Evolutionary conservation across 1,140 invertebrate genomes (phyloP), one percentile per base, ranked within the genome.

Genomic region (Homalodisca vitripennis): DNA sequence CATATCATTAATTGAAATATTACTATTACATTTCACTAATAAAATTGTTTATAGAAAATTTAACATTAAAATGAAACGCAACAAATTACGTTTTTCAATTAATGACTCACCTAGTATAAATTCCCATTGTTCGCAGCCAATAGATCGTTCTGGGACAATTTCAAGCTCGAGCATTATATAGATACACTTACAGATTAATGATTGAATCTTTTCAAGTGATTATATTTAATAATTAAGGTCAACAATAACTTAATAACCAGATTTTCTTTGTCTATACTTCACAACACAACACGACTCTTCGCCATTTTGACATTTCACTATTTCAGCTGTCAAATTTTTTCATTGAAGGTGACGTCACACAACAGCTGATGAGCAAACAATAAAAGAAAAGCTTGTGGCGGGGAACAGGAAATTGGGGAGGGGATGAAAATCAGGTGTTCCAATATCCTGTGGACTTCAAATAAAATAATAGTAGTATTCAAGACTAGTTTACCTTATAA

Each of bases 71-170:
- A n/a, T n/a, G n/a, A n/a, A n/a, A n/a, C n/a, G n/a, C n/a, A n/a
- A n/a, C n/a, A n/a, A n/a, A n/a, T n/a, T n/a, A n/a, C n/a, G n/a
- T n/a, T n/a, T n/a, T n/a, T n/a, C n/a, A n/a, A n/a, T n/a, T n/a
- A n/a, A n/a, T n/a, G n/a, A n/a, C 89, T 89, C 84, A 94, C 95
- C 95, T 84, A 98, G 85, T 82, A 97, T 89, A 84, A 98, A 96
- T 84, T 98, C 95, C 94, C 95, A 98, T 85, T 94, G 89, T 82
- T 97, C 95, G 82, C 94, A 95, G 82, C 94, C 93, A 79, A 98
- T 86, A 74, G 94, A 97, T 80, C 93, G 88, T 84, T 97, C 95
- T 71, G 95, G 95, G 75, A 96, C 88, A 77, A 98, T 92, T 86
- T 98, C 95, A 79, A 98, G 87, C 82, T 97, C 94, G 82, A 98